Evolutionary conservation across 2,113 vertebrate species (phyloP), one percentile per base, ranked within the genome.

Genomic region (Sapayoa aenigma): DNA sequence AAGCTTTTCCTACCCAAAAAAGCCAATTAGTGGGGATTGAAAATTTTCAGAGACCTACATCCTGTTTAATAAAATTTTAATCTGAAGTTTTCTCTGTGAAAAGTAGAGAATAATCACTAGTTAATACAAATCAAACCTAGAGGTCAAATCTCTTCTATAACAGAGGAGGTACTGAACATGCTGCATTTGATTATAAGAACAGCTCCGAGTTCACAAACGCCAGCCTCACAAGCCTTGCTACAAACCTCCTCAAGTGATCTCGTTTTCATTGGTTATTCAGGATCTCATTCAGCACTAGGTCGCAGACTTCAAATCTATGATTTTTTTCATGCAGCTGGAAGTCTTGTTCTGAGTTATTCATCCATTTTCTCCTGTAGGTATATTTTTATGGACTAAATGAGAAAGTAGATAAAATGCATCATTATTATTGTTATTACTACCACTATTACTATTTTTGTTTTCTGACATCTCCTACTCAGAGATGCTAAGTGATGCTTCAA

Each of bases 31-130:
- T 53, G 73, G 44, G 66, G 77, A 95, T 49, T 63, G 78, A 89
- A 91, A 95, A 3, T 94, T 95, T 94, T 94, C 89, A 84, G 69
- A 95, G 37, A 87, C 13, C 20, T 84, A 89, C 18, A 91, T 95
- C 41, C 69, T 62, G 20, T 76, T 89, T 92, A 94, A 95, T 87
- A 84, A 94, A 94, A 93, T 79, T 87, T 96, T 94, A 88, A 93
- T 82, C 89, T 75, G 52, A 91, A 65, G 44, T 84, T 95, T 81
- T 89, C 87, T 91, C 14, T 31, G 49, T 95, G 68, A 94, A 94
- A 92, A 91, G 65, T n/a, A 78, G 60, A 92, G 73, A 94, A 89
- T 53, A 94, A 83, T 91, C 73, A 75, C 41, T 58, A 87, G 76
- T 14, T 95, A 84, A 91, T 63, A 75, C 17, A 65, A 89, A 81